phyloP scores from a whole-genome alignment of 2,888 invertebrate genomes.

The Leptopilina syphax region DNA sequence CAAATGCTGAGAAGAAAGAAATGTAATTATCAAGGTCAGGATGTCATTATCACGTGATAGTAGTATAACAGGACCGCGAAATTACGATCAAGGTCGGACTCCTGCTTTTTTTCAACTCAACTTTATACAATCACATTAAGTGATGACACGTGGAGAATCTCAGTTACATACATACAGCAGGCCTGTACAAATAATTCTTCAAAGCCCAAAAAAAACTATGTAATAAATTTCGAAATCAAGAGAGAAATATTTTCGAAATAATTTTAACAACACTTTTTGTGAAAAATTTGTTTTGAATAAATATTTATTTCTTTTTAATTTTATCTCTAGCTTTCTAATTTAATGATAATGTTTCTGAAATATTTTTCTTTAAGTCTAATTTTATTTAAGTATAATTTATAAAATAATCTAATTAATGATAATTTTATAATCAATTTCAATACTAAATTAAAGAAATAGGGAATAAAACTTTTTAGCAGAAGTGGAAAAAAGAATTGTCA shows the following conservation, averaged over 20 bases:
- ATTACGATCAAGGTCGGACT: slow-evolving; percentile 60
- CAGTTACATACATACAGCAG: background rate
- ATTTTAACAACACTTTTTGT: no score
- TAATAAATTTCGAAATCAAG: background rate
- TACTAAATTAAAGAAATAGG: no score
- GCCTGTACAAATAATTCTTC: slow-evolving; percentile 4
- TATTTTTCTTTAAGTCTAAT: no score
- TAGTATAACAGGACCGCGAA: slow-evolving; percentile 56
- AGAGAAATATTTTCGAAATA: background rate
- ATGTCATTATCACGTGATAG: slow-evolving; percentile 60
- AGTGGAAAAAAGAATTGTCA: no score
- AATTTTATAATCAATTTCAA: no score
- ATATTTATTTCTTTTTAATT: no score
- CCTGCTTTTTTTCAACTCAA: slow-evolving; percentile 40
- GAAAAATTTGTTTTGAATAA: background rate
- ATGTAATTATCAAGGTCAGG: slow-evolving; percentile 50
- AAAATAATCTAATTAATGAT: no score
- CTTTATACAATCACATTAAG: slow-evolving; percentile 29
- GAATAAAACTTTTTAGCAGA: no score
- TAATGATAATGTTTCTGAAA: no score
- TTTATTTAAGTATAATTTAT: no score
- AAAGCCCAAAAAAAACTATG: background rate
- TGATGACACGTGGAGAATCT: slow-evolving; percentile 22
- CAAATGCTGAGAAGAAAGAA: slow-evolving; percentile 43
- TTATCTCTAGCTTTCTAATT: no score